phyloP scores from a whole-genome alignment of 2,888 invertebrate species.

The Agonopterix arenella region DNA sequence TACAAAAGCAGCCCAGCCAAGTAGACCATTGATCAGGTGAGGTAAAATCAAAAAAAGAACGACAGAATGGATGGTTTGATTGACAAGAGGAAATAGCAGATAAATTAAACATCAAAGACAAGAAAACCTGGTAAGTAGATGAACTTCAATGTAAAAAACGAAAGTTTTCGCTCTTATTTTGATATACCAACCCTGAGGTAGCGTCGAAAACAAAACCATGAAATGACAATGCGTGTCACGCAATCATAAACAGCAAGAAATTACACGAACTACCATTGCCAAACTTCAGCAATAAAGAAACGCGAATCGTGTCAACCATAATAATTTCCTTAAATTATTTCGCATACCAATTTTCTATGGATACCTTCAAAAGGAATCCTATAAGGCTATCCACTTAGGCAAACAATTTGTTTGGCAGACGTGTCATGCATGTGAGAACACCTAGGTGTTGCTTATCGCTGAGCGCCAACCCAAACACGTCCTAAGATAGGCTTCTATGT shows the following conservation, averaged over 20 bases:
- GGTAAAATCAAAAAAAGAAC: too few relatives aligned
- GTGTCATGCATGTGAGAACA: constrained; percentile 40
- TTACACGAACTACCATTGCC: background rate
- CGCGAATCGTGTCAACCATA: background rate
- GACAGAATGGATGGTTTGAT: too few relatives aligned
- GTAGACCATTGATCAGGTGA: too few relatives aligned
- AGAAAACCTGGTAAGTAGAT: too few relatives aligned
- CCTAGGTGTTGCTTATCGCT: constrained; percentile 12
- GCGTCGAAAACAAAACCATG: too few relatives aligned
- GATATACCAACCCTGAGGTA: too few relatives aligned
- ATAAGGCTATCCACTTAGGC: constrained; percentile 45
- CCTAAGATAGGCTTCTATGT: constrained; percentile 19
- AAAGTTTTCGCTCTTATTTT: too few relatives aligned
- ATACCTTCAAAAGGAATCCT: constrained; percentile 14
- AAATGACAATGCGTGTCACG: background rate
- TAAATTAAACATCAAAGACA: too few relatives aligned
- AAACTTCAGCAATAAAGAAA: background rate
- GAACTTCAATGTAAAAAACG: too few relatives aligned
- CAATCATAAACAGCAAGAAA: background rate
- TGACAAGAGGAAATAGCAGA: too few relatives aligned
- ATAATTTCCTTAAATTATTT: constrained; percentile 11
- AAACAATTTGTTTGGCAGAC: constrained; percentile 30
- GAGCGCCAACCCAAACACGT: constrained; percentile 43
- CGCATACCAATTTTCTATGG: background rate
- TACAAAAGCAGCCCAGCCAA: too few relatives aligned